Evolutionary conservation across 2,113 vertebrate genomes (phyloP).

Genomic region (Calonectris borealis): DNA sequence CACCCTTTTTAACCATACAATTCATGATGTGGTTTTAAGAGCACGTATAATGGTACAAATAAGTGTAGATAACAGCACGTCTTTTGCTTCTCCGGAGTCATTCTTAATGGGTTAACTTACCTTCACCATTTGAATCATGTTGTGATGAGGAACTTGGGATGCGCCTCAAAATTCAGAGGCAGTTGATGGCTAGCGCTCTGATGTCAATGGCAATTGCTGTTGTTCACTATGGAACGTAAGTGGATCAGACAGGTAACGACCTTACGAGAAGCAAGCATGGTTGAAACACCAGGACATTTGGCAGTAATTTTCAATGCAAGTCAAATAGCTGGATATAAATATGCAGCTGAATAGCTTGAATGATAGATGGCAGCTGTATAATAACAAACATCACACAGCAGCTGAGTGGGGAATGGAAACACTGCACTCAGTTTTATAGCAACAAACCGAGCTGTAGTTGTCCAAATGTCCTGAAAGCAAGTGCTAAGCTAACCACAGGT

Average conservation of each 20-base stretch:
- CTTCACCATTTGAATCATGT: rapidly evolving
- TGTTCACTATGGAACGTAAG: not conserved
- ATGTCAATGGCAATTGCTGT: not conserved
- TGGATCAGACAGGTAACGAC: not conserved
- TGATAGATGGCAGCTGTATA: not conserved
- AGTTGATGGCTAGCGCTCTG: not conserved
- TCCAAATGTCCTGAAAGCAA: not conserved
- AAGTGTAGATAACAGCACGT: not conserved
- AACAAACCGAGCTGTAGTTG: not conserved
- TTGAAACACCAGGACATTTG: not conserved
- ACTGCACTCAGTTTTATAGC: not conserved
- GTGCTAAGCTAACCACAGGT: not conserved
- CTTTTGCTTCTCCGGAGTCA: not conserved
- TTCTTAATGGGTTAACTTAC: not conserved
- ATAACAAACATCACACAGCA: not conserved
- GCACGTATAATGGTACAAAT: not conserved
- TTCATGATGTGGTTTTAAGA: not conserved
- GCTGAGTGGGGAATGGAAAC: not conserved
- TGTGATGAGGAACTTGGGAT: not conserved
- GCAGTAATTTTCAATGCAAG: not conserved
- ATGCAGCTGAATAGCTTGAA: not conserved
- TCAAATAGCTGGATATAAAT: not conserved
- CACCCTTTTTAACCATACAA: not conserved
- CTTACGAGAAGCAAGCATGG: not conserved
- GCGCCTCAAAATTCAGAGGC: not conserved